These are phyloP conservation scores for Drosophila leonis DNA, from an alignment of 2,888 invertebrate genomes.

Conservation along the genomic window DNA sequence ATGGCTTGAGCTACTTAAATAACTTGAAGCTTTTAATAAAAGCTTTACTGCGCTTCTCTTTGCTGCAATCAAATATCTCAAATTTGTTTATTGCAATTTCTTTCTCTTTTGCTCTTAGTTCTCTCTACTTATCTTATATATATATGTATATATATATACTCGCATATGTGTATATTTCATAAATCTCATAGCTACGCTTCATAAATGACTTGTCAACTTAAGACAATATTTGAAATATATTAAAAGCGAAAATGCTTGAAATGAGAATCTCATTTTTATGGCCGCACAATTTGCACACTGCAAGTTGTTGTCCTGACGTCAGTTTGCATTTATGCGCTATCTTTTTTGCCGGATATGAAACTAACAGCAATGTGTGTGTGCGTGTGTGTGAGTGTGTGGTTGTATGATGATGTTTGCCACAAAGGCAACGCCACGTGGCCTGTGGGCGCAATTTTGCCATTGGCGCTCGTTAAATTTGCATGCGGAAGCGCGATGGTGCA, in stretches of 20 bases:
- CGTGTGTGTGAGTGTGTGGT: constrained; percentile 13
- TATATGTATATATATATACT: too few relatives aligned
- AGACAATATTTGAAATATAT: constrained; percentile 9
- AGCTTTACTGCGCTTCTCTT: too few relatives aligned
- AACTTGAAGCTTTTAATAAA: neutral
- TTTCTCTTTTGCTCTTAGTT: neutral
- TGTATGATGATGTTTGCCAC: constrained; percentile 48
- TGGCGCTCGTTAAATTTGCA: constrained; percentile 82
- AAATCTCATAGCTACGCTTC: neutral
- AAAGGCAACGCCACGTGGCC: constrained; percentile 73
- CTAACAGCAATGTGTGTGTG: constrained; percentile 44
- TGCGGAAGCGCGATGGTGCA: constrained; percentile 50
- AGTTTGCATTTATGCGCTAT: constrained; percentile 56
- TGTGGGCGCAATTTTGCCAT: constrained; percentile 66
- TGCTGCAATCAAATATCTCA: neutral
- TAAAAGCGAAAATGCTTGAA: constrained; percentile 16
- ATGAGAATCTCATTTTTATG: constrained; percentile 20
- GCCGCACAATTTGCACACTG: constrained; percentile 48
- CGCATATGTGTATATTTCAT: too few relatives aligned
- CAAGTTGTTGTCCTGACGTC: constrained; percentile 49
- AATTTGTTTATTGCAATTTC: neutral
- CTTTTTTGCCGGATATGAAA: constrained; percentile 58
- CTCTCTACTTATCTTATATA: too few relatives aligned
- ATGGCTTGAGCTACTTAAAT: neutral
- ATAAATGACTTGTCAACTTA: neutral